These are phyloP conservation scores for Rhadina sibilatrix DNA, from an alignment of 2,113 vertebrate genomes.

Conservation along the genomic window DNA sequence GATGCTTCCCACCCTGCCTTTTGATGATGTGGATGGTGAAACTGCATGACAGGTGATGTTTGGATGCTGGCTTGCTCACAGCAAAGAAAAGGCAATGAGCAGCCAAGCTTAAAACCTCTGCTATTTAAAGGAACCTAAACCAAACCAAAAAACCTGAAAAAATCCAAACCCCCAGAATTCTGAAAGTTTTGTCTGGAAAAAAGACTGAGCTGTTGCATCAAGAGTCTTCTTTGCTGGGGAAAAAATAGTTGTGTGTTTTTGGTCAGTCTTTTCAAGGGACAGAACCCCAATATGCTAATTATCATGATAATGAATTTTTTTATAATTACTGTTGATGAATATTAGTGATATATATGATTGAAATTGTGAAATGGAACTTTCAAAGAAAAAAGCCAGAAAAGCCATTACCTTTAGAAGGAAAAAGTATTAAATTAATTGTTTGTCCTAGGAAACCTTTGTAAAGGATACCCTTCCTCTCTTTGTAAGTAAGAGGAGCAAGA, in stretches of 20 bases:
- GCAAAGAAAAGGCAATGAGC: background rate
- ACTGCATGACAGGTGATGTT: background rate
- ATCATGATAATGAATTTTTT: background rate
- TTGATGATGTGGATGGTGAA: background rate
- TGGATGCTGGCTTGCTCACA: background rate
- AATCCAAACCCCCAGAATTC: background rate
- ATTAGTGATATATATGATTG: background rate
- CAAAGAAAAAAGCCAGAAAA: background rate
- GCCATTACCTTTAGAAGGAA: background rate
- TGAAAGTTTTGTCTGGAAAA: background rate
- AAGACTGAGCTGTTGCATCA: background rate
- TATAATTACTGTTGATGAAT: background rate
- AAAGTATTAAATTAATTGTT: background rate
- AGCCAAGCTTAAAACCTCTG: background rate
- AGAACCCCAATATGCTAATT: background rate
- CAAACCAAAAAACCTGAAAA: background rate
- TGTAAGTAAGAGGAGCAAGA: background rate
- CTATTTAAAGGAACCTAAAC: background rate
- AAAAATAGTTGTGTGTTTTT: background rate
- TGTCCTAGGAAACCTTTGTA: background rate
- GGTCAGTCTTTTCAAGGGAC: background rate
- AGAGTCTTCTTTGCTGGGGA: background rate
- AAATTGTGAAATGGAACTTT: background rate
- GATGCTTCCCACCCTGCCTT: background rate
- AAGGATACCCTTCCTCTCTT: background rate